These are phyloP conservation scores for Polymixis flavicincta DNA, from an alignment of 2,888 invertebrate species.

Conservation along the genomic window DNA sequence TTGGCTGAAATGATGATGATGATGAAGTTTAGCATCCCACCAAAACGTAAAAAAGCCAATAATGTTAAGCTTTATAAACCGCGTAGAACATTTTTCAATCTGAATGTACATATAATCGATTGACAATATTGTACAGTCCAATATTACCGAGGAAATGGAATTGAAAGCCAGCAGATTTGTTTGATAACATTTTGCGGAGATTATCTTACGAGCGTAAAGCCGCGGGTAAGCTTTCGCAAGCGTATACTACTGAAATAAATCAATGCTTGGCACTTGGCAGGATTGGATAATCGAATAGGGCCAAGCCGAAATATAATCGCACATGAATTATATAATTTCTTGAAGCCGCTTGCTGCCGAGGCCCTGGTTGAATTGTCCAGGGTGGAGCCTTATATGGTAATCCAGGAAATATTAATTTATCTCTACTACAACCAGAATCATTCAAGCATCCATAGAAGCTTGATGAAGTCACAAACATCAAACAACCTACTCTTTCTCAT, in stretches of 20 bases:
- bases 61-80: conserved; percentile 10
- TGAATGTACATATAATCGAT: conserved; percentile 51
- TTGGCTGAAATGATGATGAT: no score
- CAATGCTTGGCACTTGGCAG: conserved; percentile 17
- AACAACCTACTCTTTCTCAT: conserved; percentile 31
- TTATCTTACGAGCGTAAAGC: conserved; percentile 43
- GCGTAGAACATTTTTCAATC: conserved; percentile 34
- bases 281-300: conserved; percentile 5
- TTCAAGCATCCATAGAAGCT: neutral
- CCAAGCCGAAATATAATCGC: neutral
- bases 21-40: no score
- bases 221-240: conserved; percentile 31
- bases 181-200: conserved; percentile 58
- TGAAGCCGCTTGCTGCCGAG: no score
- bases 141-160: conserved; percentile 50
- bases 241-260: conserved; percentile 36
- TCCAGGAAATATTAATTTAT: neutral
- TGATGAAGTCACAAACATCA: conserved; percentile 31
- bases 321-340: conserved; percentile 2
- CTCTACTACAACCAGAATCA: neutral
- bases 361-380: no score
- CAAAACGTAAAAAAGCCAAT: conserved; percentile 20
- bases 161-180: conserved; percentile 54
- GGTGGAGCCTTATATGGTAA: neutral
- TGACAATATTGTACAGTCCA: conserved; percentile 54